These are phyloP conservation scores for Nylanderia fulva DNA, from an alignment of 1,140 invertebrate genomes.

Conservation along the genomic window DNA sequence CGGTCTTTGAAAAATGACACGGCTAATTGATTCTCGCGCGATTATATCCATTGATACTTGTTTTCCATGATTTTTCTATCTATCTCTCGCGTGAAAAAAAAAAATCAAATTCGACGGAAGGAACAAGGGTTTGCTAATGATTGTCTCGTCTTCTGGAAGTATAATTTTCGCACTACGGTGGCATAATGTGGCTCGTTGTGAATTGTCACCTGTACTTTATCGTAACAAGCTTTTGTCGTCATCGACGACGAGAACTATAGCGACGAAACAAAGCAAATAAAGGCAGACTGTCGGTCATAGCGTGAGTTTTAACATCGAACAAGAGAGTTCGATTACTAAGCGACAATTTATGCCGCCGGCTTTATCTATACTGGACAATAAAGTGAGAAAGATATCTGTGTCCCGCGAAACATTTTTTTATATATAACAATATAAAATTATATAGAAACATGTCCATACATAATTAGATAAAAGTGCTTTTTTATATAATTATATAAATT, in stretches of 20 bases:
- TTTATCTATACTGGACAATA: slow-evolving; percentile 16
- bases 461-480: too few relatives aligned
- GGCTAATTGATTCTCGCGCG: slow-evolving; percentile 5
- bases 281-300: slow-evolving; percentile 19
- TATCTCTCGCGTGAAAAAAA: not conserved
- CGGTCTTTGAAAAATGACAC: not conserved
- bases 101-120: not conserved
- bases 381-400: slow-evolving; percentile 36
- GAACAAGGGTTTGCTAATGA: not conserved
- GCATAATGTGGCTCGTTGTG: slow-evolving; percentile 27
- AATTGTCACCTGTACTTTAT: slow-evolving; percentile 23
- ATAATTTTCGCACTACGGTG: not conserved
- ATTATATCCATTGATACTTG: slow-evolving; percentile 1
- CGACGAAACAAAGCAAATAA: not conserved
- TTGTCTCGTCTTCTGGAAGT: not conserved
- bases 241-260: not conserved
- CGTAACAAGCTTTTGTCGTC: not conserved
- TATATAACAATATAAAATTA: too few relatives aligned
- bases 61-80: too few relatives aligned
- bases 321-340: not conserved
- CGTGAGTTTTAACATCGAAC: slow-evolving; percentile 50
- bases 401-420: too few relatives aligned
- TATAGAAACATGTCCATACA: too few relatives aligned
- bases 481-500: too few relatives aligned
- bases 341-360: slow-evolving; percentile 47